Conservation (phyloP, 1,140 invertebrate species). For the Lordiphosa collinella region DNA sequence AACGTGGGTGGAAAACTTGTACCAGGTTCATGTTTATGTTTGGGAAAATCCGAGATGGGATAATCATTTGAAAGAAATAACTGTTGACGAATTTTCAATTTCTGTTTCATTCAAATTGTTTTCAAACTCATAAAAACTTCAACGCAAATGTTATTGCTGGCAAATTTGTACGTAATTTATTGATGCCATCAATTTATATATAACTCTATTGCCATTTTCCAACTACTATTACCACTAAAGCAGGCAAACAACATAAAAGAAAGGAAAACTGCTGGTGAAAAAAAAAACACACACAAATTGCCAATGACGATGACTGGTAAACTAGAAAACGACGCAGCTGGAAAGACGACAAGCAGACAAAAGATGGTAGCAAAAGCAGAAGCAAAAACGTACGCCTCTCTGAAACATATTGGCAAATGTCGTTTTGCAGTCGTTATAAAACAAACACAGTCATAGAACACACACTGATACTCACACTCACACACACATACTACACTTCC, state of each 20-base stretch:
- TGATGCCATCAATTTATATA: conserved; percentile 23
- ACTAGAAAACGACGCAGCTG: conserved; percentile 29
- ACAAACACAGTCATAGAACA: conserved; percentile 33
- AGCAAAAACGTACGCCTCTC: conserved; percentile 2
- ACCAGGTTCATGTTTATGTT: conserved; percentile 62
- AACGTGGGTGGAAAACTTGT: conserved; percentile 25
- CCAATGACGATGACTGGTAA: conserved; percentile 25
- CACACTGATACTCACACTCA: neutral
- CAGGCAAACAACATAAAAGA: neutral
- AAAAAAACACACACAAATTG: conserved; percentile 38
- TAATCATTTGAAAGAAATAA: too few species aligned
- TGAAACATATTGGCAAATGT: conserved; percentile 64
- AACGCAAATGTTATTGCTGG: conserved; percentile 21
- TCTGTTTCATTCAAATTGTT: too few species aligned
- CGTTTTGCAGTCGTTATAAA: conserved; percentile 49
- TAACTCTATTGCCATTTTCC: conserved; percentile 20
- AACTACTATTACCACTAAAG: conserved; percentile 23
- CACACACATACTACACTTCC: conserved; percentile 7
- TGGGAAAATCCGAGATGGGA: conserved; percentile 47
- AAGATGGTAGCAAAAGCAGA: conserved; percentile 13
- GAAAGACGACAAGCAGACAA: conserved; percentile 13
- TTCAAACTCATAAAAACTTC: neutral
- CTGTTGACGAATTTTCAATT: neutral
- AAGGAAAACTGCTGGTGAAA: neutral
- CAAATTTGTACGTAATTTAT: conserved; percentile 35